These are phyloP conservation scores for Microctonus hyperodae DNA, from an alignment of 2,888 invertebrate species.

Conservation along the genomic window DNA sequence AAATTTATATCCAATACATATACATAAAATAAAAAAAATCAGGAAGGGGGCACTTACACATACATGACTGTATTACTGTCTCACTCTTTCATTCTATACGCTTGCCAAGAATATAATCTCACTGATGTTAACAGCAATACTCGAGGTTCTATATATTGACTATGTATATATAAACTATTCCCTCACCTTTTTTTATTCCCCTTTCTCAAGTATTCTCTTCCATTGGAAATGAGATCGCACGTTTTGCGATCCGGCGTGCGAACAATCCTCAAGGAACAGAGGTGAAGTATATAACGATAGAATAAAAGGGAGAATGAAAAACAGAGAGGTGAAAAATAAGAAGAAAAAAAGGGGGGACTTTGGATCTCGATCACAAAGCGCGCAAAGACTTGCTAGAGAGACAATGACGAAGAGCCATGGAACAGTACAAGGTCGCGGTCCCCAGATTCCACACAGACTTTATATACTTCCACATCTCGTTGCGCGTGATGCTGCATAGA, in stretches of 20 bases:
- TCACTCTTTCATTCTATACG: background rate
- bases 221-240: conserved; percentile 20
- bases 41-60: background rate
- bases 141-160: conserved; percentile 4
- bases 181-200: background rate
- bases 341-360: conserved; percentile 8
- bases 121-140: conserved; percentile 2
- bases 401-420: conserved; percentile 31
- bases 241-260: conserved; percentile 16
- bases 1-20: background rate
- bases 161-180: background rate
- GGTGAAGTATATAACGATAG: background rate
- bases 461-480: background rate
- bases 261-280: conserved; percentile 9
- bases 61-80: background rate
- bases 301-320: background rate
- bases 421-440: conserved; percentile 28
- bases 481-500: background rate
- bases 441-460: conserved; percentile 15
- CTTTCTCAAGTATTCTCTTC: background rate
- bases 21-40: conserved; percentile 10
- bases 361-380: conserved; percentile 24
- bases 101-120: conserved; percentile 18
- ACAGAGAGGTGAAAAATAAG: background rate
- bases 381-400: conserved; percentile 9